These are phyloP conservation scores for Pheosia gnoma DNA, from an alignment of 2,888 invertebrate genomes.

Conservation along the genomic window DNA sequence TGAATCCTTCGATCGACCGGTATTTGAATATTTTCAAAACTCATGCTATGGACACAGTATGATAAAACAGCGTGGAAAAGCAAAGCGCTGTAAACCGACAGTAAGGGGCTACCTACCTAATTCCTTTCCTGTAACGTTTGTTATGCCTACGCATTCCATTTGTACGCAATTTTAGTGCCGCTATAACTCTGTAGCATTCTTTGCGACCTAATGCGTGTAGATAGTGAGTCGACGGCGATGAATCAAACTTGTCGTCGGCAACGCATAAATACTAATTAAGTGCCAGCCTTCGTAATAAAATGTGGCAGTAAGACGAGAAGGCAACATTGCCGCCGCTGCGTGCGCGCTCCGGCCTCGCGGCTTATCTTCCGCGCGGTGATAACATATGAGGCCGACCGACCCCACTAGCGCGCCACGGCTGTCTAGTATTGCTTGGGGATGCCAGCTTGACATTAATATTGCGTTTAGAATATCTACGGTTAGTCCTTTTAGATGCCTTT, in stretches of 20 bases:
- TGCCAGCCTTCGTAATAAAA: too few relatives aligned
- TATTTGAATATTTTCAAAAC: too few relatives aligned
- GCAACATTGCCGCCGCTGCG: conserved; percentile 10
- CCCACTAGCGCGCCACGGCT: conserved; percentile 4
- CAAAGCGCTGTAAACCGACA: too few relatives aligned
- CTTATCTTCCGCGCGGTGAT: conserved; percentile 34
- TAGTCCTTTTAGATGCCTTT: too few relatives aligned
- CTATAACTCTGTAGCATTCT: conserved; percentile 35
- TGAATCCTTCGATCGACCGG: too few relatives aligned
- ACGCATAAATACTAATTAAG: not conserved
- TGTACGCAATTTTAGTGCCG: conserved; percentile 27
- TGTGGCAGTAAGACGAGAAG: conserved; percentile 19
- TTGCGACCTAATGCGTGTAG: conserved; percentile 30
- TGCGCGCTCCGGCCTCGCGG: conserved; percentile 10
- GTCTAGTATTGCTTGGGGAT: not conserved
- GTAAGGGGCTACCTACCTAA: too few relatives aligned
- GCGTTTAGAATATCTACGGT: too few relatives aligned
- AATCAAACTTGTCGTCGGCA: conserved; percentile 34
- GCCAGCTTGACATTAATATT: not conserved
- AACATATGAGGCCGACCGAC: conserved; percentile 23
- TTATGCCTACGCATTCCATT: too few relatives aligned
- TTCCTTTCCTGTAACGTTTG: too few relatives aligned
- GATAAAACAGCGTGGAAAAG: too few relatives aligned
- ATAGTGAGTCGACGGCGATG: conserved; percentile 40
- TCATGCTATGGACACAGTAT: too few relatives aligned